phyloP scores from a whole-genome alignment of 2,888 invertebrate species.

The Tholera decimalis region DNA sequence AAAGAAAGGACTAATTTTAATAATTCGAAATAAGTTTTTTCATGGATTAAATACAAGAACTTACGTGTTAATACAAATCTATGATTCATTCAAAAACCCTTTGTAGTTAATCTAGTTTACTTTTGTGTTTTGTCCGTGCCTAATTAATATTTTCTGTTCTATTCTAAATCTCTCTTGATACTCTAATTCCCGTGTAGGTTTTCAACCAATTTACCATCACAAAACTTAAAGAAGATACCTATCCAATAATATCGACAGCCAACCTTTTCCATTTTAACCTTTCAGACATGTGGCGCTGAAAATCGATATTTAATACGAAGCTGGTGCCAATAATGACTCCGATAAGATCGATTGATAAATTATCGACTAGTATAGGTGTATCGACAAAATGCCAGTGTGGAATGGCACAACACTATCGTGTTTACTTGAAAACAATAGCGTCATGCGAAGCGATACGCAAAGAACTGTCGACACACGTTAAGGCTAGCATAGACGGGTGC shows the following conservation, averaged over 20 bases:
- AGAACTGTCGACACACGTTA: neutral
- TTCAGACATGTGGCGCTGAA: neutral
- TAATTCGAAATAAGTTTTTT: no score
- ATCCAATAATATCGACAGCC: neutral
- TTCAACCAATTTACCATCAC: neutral
- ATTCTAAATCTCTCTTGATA: no score
- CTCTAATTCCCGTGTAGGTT: neutral
- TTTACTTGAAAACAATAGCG: slow-evolving; percentile 19
- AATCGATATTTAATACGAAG: slow-evolving; percentile 20
- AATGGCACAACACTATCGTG: slow-evolving; percentile 5
- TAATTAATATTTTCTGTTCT: no score
- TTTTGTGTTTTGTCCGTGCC: no score
- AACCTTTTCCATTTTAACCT: neutral
- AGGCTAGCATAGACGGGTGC: neutral
- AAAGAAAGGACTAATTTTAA: no score
- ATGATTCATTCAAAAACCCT: no score
- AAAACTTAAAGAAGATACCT: neutral
- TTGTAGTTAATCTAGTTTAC: no score
- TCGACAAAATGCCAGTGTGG: neutral
- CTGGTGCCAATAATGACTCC: neutral
- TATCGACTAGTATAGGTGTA: neutral
- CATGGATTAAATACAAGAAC: no score
- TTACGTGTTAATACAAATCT: no score
- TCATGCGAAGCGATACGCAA: slow-evolving; percentile 19
- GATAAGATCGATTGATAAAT: slow-evolving; percentile 13